A percentile compares a stretch with the other conserved stretches of the same genome.
Evolutionary conservation across 2,113 vertebrate genomes (phyloP).

Genomic region (Chaenogobius annularis): DNA sequence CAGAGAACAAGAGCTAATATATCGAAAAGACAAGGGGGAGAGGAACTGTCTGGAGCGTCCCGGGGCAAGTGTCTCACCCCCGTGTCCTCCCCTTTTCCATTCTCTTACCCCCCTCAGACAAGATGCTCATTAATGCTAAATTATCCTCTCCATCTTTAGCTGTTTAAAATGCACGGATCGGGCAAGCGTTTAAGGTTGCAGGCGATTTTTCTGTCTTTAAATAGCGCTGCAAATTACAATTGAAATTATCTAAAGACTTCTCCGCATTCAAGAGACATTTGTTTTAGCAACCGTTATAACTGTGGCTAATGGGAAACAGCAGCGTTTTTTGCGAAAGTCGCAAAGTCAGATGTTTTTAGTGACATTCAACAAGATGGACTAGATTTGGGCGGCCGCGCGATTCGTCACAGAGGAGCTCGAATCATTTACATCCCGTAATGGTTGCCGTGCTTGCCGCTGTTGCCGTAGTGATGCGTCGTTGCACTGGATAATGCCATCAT

Average conservation of each 20-base stretch:
- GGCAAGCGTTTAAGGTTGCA: slow-evolving; percentile 36
- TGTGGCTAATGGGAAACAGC: slow-evolving; percentile 19
- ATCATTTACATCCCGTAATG: slow-evolving; percentile 57
- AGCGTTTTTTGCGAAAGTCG: neutral
- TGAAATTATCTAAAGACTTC: slow-evolving; percentile 31
- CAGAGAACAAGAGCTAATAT: slow-evolving; percentile 51
- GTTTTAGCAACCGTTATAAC: neutral
- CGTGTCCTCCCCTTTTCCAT: slow-evolving; percentile 16
- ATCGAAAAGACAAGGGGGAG: slow-evolving; percentile 48
- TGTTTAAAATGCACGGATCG: slow-evolving; percentile 35
- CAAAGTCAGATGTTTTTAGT: slow-evolving; percentile 4
- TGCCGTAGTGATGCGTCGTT: slow-evolving; percentile 56
- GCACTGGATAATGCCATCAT: slow-evolving; percentile 68
- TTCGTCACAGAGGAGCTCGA: slow-evolving; percentile 30
- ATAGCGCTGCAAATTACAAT: slow-evolving; percentile 34
- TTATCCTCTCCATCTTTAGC: slow-evolving; percentile 46
- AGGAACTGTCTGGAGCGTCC: slow-evolving; percentile 41
- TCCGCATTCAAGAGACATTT: slow-evolving; percentile 8
- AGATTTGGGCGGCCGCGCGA: slow-evolving; percentile 33
- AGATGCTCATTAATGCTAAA: slow-evolving; percentile 63
- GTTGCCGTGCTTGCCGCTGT: slow-evolving; percentile 34
- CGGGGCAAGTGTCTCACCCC: slow-evolving; percentile 33
- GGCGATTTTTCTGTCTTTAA: slow-evolving; percentile 32
- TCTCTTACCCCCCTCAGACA: slow-evolving; percentile 42
- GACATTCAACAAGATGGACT: slow-evolving; percentile 12